These are phyloP conservation scores for Drosophila pachea DNA, from an alignment of 1,140 invertebrate genomes.

Conservation along the genomic window DNA sequence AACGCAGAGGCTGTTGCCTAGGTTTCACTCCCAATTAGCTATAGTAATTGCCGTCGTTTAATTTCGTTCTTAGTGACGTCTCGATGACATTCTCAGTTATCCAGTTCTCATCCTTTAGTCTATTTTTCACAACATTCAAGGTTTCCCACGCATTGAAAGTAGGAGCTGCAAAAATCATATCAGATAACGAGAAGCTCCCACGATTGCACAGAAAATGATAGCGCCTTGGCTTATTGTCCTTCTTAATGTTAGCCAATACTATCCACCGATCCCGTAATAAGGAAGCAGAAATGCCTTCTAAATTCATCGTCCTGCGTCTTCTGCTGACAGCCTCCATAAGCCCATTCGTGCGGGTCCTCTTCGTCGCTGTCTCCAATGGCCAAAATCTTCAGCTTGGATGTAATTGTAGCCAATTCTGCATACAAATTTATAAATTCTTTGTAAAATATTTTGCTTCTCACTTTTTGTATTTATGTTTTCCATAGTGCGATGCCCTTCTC, in stretches of 20 bases:
- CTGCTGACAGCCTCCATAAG: neutral
- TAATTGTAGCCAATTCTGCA: neutral
- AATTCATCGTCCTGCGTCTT: neutral
- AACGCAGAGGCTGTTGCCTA: no score
- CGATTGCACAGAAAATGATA: conserved; percentile 14
- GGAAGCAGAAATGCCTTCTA: neutral
- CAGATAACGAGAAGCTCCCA: neutral
- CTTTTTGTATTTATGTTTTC: no score
- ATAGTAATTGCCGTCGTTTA: neutral
- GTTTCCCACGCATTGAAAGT: neutral
- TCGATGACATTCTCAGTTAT: conserved; percentile 5
- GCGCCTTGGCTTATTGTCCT: neutral
- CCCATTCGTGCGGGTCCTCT: neutral
- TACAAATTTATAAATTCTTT: neutral
- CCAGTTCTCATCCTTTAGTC: conserved; percentile 19
- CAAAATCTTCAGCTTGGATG: conserved; percentile 6
- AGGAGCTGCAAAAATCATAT: neutral
- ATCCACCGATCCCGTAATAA: conserved; percentile 7
- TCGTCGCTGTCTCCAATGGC: conserved; percentile 4
- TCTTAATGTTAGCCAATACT: neutral
- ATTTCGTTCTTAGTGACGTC: neutral
- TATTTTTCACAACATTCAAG: conserved; percentile 1
- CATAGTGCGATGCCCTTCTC: no score
- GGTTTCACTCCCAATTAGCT: no score
- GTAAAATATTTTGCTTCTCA: no score